Conservation (phyloP, 2,888 invertebrate genomes). For the Scaptodrosophila latifasciaeformis region DNA sequence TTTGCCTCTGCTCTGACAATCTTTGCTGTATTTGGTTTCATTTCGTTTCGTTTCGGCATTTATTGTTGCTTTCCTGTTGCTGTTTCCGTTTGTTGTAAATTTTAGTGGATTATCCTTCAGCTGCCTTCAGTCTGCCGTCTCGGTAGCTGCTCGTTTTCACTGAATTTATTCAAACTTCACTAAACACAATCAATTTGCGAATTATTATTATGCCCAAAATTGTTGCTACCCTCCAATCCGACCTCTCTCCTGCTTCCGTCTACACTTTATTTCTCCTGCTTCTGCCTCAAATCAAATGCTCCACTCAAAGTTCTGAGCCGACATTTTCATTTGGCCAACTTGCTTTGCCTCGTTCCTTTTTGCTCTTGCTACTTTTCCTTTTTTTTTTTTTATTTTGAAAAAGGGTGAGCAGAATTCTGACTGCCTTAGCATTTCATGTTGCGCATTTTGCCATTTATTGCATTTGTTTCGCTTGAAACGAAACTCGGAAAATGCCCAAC, state of each 20-base stretch:
- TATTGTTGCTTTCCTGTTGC: slow-evolving; percentile 61
- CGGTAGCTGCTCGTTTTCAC: slow-evolving; percentile 41
- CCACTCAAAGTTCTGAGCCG: too few relatives aligned
- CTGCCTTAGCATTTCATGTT: not conserved
- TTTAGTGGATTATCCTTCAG: slow-evolving; percentile 66
- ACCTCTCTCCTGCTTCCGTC: too few relatives aligned
- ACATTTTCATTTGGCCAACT: slow-evolving; percentile 59
- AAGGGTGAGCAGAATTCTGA: too few relatives aligned
- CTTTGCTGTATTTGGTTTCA: not conserved
- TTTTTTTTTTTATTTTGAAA: slow-evolving; percentile 9
- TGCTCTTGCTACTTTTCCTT: slow-evolving; percentile 24
- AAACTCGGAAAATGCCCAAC: too few relatives aligned
- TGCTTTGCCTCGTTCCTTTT: slow-evolving; percentile 11
- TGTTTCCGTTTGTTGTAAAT: slow-evolving; percentile 71
- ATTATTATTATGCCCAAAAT: slow-evolving; percentile 60
- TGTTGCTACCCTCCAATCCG: slow-evolving; percentile 2
- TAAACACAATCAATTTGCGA: slow-evolving; percentile 71
- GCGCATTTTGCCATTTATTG: slow-evolving; percentile 55
- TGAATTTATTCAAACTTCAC: slow-evolving; percentile 70
- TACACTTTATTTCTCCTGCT: too few relatives aligned
- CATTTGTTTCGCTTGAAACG: slow-evolving; percentile 61
- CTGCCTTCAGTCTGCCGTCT: not conserved
- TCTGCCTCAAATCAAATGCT: too few relatives aligned
- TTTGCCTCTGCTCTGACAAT: too few relatives aligned
- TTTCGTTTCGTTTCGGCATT: slow-evolving; percentile 18